Conservation (phyloP, 1,140 invertebrate genomes). For the Dermatophagoides farinae region DNA sequence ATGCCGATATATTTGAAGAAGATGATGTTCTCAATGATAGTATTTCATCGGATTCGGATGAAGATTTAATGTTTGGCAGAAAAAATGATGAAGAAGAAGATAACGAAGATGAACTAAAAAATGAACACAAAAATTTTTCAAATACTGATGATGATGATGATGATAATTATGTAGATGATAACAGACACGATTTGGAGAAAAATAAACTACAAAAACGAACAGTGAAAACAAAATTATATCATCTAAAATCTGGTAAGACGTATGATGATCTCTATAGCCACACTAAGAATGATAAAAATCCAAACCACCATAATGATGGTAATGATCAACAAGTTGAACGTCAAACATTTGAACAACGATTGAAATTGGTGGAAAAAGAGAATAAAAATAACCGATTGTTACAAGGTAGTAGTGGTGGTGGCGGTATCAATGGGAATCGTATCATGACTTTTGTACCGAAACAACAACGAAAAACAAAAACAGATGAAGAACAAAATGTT, state of each 20-base stretch:
- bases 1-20: conserved; percentile 29
- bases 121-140: conserved; percentile 14
- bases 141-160: conserved; percentile 36
- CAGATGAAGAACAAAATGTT: neutral
- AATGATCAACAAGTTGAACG: neutral
- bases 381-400: neutral
- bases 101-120: conserved; percentile 24
- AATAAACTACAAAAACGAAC: neutral
- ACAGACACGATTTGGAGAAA: neutral
- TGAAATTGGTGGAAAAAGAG: neutral
- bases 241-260: neutral
- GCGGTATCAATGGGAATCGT: conserved; percentile 7
- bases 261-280: too few relatives aligned
- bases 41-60: conserved; percentile 39
- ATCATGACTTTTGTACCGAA: conserved; percentile 4
- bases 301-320: neutral
- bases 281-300: neutral
- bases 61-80: conserved; percentile 46
- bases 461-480: neutral
- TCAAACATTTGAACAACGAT: neutral
- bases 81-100: conserved; percentile 30
- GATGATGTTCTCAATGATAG: conserved; percentile 10
- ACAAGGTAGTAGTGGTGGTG: neutral
- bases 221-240: neutral
- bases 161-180: conserved; percentile 30